Base-by-base conservation (phyloP, 1,140 invertebrate species). In the Pentalonia nigronervosa region DNA sequence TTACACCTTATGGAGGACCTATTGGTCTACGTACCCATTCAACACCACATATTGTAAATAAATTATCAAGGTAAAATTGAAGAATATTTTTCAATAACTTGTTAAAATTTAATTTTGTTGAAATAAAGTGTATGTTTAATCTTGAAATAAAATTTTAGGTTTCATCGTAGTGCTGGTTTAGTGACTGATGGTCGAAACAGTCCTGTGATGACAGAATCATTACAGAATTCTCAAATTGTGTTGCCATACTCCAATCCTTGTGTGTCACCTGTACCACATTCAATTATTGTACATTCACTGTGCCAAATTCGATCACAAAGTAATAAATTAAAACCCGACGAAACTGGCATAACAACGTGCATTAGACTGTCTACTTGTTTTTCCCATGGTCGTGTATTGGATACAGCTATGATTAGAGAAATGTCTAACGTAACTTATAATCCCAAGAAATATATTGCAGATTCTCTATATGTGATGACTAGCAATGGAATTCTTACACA, bases 1-100 rank as follows among this genome's bases (percentile, higher is more conserved):
- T 99, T 21, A 99, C 98, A 45, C 98, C 99, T n/a, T 99, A 99
- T 95, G 99, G 99, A 94, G 99, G 98, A 94, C 96, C 97, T 91
- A 97, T 98, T 88, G 98, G 97, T 93, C 97, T 98, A 48, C 96
- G 99, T 94, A 99, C 99, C 20, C 99, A 99, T 95, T 97, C 98
- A 67, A 97, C 97, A 56, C 96, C 97, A 92, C 97, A 98, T 95
- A 98, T 99, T 94, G 99, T 99, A 30, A 99, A 99, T 96, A 97
- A 98, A 94, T 96, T 99, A 94, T 99, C 98, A 94, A 94, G 94
- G 94, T 95, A 93, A 76, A 1, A 76, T 17, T 50, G n/a, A 21
- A 87, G 2, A 48, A 87, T 34, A 50, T 48, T 34, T 87, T 48
- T 25, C 21, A 23, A 56, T 41, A 11, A 36, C 1, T 36, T 53